Base-by-base conservation (phyloP, 2,888 invertebrate genomes). In the Strigamia crassipes region DNA sequence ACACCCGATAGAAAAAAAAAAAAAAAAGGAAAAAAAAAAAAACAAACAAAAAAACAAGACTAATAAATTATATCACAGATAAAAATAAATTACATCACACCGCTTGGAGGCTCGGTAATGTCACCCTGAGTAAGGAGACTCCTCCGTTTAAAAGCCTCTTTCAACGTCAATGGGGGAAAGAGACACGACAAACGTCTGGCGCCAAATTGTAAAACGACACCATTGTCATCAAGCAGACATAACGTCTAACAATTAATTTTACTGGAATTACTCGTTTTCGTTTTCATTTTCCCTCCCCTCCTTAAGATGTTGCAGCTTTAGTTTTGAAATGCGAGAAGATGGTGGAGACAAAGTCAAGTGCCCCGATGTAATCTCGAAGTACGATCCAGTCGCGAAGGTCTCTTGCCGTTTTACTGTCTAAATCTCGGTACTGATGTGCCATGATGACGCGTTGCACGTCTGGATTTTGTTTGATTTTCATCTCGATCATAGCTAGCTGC, bases 341-440 rank as follows among this genome's bases (percentile, higher is more conserved):
- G 84, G 91, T 87, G 18, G 88, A 86, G 80, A 91, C 88, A 87
- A 91, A 92, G 84, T 92, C 90, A 77, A 92, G 88, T 6, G 89
- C 89, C 85, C 91, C 91, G 88, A 92, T 90, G 87, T 91, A 92
- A 85, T 92, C 92, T 78, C 91, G 87, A 86, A 91, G 90, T 84
- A 92, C 91, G 83, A 91, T 84, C 90, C 91, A 92, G 86, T 92
- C 91, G 31, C 92, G 88, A 2, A 90, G 85, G 84, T 90, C 89
- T 38, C 90, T 88, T 6, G 90, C 89, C 3, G 86, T 86, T 83
- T 88, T 87, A 46, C 85, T 84, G 12, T 86, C 86, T 83, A 88
- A 84, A 82, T 88, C 86, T 23, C 86, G 87, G 85, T 86, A 85
- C 51, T 87, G 85, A 51, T 86, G 85, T 79, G 85, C 84, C 88